Base-by-base conservation (phyloP, 30 jellyfish, hydroid and myxozoan genomes). In the Chrysaora quinquecirrha region DNA sequence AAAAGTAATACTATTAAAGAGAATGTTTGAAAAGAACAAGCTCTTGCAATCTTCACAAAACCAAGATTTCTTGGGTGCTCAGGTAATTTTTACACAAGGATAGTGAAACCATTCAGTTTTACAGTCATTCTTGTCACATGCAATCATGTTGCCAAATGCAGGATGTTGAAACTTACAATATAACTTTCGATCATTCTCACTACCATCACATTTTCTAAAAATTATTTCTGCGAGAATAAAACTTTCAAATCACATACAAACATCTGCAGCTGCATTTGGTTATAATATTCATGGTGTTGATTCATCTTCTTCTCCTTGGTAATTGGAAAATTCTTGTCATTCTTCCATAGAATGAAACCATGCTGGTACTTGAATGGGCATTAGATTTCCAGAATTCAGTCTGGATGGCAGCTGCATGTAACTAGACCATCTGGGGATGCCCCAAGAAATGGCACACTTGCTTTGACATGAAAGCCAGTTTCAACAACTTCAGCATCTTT, bases 361-460 rank as follows among this genome's bases (percentile, higher is more conserved):
- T 75, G 1, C 33, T 56, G 72, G 33, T 48, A 75, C 54, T 75
- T 75, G 54, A 4, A 66, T n/a, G 89, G 89, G 48, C 89, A 78
- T 33, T 78, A 73, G 65, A 85, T 64, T 75, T 85, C 95, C 23
- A 85, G 75, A 29, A 74, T 25, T 23, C 86, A 50, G 20, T 34
- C 64, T 33, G 66, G 75, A 60, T 85, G 90, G 52, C 95, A 85
- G 65, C 48, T 21, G 32, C 95, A 85, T 14, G 64, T 19, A 24
- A 22, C 80, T n/a, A 85, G 19, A 12, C 95, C 90, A 60, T 85
- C 95, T 47, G 95, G 95, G 34, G 73, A 10, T 29, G 95, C 95
- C 3, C 95, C 95, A 29, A 85, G 72, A 30, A 14, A 74, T 18
- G 84, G 85, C 24, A 28, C 34, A 24, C 34, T 67, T 54, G 69